These are phyloP conservation scores for Amphiprion clarkii DNA, from an alignment of 2,797 vertebrate species.

Conservation along the genomic window DNA sequence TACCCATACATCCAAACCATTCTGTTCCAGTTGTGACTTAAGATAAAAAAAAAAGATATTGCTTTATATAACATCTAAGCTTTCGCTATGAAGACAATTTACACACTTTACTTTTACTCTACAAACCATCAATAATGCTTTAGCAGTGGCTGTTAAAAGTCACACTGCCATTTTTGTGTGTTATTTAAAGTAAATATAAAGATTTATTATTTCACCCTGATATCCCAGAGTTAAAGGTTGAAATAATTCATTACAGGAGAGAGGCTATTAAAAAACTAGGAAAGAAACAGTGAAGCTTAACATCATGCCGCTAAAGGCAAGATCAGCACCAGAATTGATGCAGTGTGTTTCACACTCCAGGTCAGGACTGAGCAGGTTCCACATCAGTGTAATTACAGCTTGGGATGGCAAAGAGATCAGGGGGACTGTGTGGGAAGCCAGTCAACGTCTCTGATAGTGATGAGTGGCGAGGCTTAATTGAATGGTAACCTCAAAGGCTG, in stretches of 20 bases:
- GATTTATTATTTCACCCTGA: slow-evolving; percentile 88
- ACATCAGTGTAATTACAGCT: slow-evolving; percentile 94
- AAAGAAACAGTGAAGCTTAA: slow-evolving; percentile 84
- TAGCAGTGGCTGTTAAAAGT: slow-evolving; percentile 79
- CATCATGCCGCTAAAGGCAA: slow-evolving; percentile 73
- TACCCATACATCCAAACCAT: not conserved
- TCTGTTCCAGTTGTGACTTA: not conserved
- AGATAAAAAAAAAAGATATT: not conserved
- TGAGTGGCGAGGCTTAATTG: slow-evolving; percentile 79
- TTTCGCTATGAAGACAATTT: slow-evolving; percentile 16
- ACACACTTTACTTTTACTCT: slow-evolving; percentile 40
- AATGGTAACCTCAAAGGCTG: slow-evolving; percentile 75
- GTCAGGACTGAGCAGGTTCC: slow-evolving; percentile 89
- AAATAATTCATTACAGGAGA: slow-evolving; percentile 88
- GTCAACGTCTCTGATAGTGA: slow-evolving; percentile 81
- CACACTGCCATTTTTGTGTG: slow-evolving; percentile 82
- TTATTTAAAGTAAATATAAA: slow-evolving; percentile 76
- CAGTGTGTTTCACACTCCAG: slow-evolving; percentile 86
- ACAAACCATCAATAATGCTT: slow-evolving; percentile 76
- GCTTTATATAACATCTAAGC: not conserved
- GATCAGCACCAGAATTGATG: slow-evolving; percentile 89
- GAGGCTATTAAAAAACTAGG: slow-evolving; percentile 79
- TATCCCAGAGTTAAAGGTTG: slow-evolving; percentile 89
- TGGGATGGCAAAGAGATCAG: slow-evolving; percentile 85
- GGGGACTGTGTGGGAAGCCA: slow-evolving; percentile 52